These are phyloP conservation scores for Gymnothorax javanicus DNA, from an alignment of 2,797 vertebrate genomes.

Conservation along the genomic window DNA sequence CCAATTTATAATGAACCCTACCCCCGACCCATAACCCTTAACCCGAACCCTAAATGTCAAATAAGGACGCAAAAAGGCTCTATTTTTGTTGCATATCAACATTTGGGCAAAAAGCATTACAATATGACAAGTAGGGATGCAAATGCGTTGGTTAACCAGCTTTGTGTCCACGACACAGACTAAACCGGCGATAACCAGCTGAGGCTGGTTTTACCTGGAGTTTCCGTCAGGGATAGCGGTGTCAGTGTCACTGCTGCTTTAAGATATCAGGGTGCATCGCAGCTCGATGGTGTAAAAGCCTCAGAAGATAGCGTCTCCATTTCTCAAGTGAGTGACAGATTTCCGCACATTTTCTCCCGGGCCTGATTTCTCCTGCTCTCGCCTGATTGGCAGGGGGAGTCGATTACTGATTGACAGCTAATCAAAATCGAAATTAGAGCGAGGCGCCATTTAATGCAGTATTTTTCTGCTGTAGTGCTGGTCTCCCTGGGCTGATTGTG, in stretches of 20 bases:
- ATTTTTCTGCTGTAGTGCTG: background rate
- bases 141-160: too few relatives aligned
- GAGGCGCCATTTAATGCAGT: background rate
- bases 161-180: too few relatives aligned
- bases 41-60: too few relatives aligned
- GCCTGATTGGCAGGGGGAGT: background rate
- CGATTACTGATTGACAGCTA: background rate
- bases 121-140: too few relatives aligned
- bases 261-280: background rate
- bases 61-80: too few relatives aligned
- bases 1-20: too few relatives aligned
- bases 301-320: background rate
- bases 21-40: too few relatives aligned
- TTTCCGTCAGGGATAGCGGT: too few relatives aligned
- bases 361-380: background rate
- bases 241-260: background rate
- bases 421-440: background rate
- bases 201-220: too few relatives aligned
- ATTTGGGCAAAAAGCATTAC: too few relatives aligned
- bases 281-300: background rate
- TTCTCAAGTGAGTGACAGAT: background rate
- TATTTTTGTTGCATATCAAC: too few relatives aligned
- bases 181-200: too few relatives aligned
- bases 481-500: slow-evolving; percentile 13
- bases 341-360: background rate